Evolutionary conservation across 2,888 invertebrate species (phyloP).

Genomic region (Laspeyria flexula): DNA sequence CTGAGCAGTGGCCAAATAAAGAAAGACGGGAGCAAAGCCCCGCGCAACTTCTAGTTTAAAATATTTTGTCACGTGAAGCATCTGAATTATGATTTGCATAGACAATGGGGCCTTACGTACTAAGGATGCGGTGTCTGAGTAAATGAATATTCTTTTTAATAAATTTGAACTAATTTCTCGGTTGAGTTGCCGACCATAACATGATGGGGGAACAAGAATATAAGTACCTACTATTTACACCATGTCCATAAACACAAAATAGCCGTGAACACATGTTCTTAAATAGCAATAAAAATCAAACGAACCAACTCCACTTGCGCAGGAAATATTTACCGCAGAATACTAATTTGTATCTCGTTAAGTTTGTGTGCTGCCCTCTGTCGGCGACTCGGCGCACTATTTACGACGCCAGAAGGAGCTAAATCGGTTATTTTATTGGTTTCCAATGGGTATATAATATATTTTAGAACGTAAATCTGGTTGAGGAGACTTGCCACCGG

Average conservation of each 20-base stretch:
- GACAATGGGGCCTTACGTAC: no score
- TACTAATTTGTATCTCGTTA: slow-evolving; percentile 45
- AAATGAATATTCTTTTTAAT: no score
- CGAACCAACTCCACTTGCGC: slow-evolving; percentile 26
- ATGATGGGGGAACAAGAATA: not conserved
- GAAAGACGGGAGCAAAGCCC: no score
- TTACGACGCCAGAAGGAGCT: slow-evolving; percentile 24
- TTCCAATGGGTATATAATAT: slow-evolving; percentile 22
- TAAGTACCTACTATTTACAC: not conserved
- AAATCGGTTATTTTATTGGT: slow-evolving; percentile 27
- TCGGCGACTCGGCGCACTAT: slow-evolving; percentile 15
- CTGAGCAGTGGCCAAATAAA: no score
- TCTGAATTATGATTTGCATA: no score
- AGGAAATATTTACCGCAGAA: slow-evolving; percentile 40
- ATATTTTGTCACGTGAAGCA: no score
- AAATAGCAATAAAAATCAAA: slow-evolving; percentile 37
- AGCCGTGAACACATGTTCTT: slow-evolving; percentile 21
- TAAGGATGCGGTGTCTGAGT: no score
- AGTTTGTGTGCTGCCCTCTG: slow-evolving; percentile 17
- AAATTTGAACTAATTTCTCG: not conserved
- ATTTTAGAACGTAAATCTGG: not conserved
- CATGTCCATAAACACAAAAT: not conserved
- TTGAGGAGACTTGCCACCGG: not conserved
- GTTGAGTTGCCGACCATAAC: not conserved
- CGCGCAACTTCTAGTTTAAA: no score